A percentile compares a stretch with the other conserved stretches of the same genome.
Conservation (phyloP, 2,113 vertebrate genomes). For the Anthoscopus minutus region DNA sequence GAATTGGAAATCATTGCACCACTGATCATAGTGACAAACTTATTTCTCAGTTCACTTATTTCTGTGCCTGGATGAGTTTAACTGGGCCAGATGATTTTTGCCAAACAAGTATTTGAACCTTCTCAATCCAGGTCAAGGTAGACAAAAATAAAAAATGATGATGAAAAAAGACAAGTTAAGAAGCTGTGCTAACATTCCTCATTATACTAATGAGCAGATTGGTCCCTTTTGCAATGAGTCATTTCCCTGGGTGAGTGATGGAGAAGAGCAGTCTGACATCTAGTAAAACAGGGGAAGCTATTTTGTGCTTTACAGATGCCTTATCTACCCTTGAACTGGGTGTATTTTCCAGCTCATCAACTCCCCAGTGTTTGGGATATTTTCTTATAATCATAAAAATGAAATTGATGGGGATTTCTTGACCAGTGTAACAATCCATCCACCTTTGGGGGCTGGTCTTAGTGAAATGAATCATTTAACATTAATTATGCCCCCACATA, state of each 20-base stretch:
- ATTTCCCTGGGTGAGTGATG: not conserved
- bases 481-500: not conserved
- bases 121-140: not conserved
- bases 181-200: not conserved
- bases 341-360: not conserved
- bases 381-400: not conserved
- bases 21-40: not conserved
- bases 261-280: not conserved
- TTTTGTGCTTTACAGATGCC: not conserved
- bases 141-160: not conserved
- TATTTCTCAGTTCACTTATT: slow-evolving; percentile 11
- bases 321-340: not conserved
- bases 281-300: not conserved
- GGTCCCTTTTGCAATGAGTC: not conserved
- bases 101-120: not conserved
- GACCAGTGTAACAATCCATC: not conserved
- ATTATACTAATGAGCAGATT: not conserved
- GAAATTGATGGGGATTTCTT: not conserved
- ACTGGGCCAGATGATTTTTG: not conserved
- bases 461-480: not conserved
- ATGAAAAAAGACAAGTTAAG: not conserved
- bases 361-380: not conserved
- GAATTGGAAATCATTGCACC: slow-evolving; percentile 4
- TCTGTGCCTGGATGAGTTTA: not conserved
- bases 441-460: not conserved